Evolutionary conservation across 2,888 invertebrate species (phyloP), one percentile per base, ranked within the genome.

Genomic region (Apoda limacodes): DNA sequence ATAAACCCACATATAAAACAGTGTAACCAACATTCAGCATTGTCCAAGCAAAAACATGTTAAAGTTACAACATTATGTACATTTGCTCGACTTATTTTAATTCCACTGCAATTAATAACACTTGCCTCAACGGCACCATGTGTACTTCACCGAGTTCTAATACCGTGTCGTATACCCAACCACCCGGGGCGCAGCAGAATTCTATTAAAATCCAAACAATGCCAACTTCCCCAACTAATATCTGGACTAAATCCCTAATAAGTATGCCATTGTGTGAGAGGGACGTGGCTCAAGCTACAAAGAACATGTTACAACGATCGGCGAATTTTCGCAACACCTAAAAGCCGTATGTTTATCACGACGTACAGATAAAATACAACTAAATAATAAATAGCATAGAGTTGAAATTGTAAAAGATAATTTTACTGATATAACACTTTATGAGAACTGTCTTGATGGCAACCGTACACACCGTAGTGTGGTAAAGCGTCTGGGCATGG

Each of bases 171-270:
- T 66, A 56, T 64, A 67, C 60, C 63, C 62, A 62, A 62, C 74
- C 70, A 62, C 71, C 69, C 59, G 69, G 71, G 68, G 78, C 52
- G 70, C 57, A 54, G 54, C 57, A 57, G 69, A 65, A 78, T 80
- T 78, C 76, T 72, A 80, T 78, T 76, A 76, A 78, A 75, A 70
- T 66, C 67, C 75, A 75, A 78, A 80, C 80, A 78, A 80, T 76
- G 56, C 67, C 67, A 52, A 60, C 71, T 72, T 72, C 80, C 78
- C 78, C 74, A 78, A 78, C 78, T 80, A 78, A 78, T 80, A 80
- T 76, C 80, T 76, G 80, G 72, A 78, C 78, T 78, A 78, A 78
- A 78, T 78, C 80, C 78, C 80, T 80, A 78, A 80, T 80, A 80
- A 80, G 80, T 80, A 78, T 76, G 76, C 80, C 76, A 78, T 78